A percentile compares a stretch with the other conserved stretches of the same genome.
phyloP scores from a whole-genome alignment of 2,888 invertebrate genomes.

The Biston betularia region DNA sequence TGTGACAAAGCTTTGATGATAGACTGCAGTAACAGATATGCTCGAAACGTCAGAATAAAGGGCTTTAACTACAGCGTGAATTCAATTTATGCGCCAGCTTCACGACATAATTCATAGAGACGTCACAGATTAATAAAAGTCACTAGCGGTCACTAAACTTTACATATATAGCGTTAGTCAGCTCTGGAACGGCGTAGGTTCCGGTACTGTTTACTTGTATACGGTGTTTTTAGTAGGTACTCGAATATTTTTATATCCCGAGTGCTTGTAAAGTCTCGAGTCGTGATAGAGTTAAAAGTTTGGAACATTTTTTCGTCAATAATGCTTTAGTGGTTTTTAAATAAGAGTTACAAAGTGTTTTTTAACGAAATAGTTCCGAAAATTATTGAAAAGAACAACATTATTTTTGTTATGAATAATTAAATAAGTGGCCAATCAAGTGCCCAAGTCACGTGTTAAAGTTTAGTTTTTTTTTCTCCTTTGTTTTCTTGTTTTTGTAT shows the following conservation, averaged over 20 bases:
- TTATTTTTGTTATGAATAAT: neutral
- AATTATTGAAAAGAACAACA: neutral
- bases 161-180: conserved; percentile 1
- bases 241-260: conserved; percentile 5
- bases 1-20: no score
- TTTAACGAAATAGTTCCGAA: neutral
- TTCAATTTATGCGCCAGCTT: no score
- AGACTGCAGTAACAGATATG: no score
- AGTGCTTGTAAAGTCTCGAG: neutral
- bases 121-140: neutral
- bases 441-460: neutral
- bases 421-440: neutral
- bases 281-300: conserved; percentile 4
- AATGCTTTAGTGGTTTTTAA: neutral
- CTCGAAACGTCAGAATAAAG: no score
- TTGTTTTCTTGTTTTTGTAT: conserved; percentile 4
- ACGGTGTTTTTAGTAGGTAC: conserved; percentile 1
- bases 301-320: neutral
- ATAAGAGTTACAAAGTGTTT: neutral
- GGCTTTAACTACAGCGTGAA: no score
- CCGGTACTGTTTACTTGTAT: conserved; percentile 10
- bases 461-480: neutral
- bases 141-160: conserved; percentile 11
- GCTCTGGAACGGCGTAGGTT: neutral
- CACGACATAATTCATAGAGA: neutral